Evolutionary conservation across 2,888 invertebrate genomes (phyloP).

Genomic region (Cosmia pyralina): DNA sequence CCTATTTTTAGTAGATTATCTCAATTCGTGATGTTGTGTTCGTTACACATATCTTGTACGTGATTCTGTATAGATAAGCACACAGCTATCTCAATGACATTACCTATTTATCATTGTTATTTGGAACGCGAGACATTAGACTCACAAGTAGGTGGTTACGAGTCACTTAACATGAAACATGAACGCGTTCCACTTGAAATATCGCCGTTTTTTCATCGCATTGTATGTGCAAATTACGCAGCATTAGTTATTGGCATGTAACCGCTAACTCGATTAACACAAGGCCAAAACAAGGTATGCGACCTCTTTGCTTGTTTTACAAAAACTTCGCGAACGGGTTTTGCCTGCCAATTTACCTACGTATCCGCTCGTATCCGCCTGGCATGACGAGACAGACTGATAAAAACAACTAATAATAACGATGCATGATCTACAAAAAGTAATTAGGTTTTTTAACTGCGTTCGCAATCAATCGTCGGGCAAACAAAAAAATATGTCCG

Average conservation of each 20-base stretch:
- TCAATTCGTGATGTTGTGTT: slow-evolving; percentile 67
- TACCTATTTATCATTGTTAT: slow-evolving; percentile 70
- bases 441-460: slow-evolving; percentile 73
- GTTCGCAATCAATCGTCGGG: slow-evolving; percentile 52
- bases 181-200: slow-evolving; percentile 69
- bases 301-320: slow-evolving; percentile 85
- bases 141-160: slow-evolving; percentile 62
- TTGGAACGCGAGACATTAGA: slow-evolving; percentile 65
- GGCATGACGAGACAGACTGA: slow-evolving; percentile 70
- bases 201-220: slow-evolving; percentile 70
- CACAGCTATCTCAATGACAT: slow-evolving; percentile 66
- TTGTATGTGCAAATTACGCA: slow-evolving; percentile 80
- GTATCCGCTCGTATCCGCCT: slow-evolving; percentile 70
- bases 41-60: slow-evolving; percentile 68
- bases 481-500: slow-evolving; percentile 39
- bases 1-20: slow-evolving; percentile 80
- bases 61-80: slow-evolving; percentile 69
- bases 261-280: slow-evolving; percentile 86
- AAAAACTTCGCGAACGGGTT: slow-evolving; percentile 77
- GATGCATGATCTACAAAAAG: slow-evolving; percentile 71
- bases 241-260: slow-evolving; percentile 82
- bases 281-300: slow-evolving; percentile 86
- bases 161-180: slow-evolving; percentile 70
- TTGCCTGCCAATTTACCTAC: slow-evolving; percentile 74
- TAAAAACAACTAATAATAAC: slow-evolving; percentile 70